Conservation (phyloP, 1,140 invertebrate species). For the Oppia nitens region DNA sequence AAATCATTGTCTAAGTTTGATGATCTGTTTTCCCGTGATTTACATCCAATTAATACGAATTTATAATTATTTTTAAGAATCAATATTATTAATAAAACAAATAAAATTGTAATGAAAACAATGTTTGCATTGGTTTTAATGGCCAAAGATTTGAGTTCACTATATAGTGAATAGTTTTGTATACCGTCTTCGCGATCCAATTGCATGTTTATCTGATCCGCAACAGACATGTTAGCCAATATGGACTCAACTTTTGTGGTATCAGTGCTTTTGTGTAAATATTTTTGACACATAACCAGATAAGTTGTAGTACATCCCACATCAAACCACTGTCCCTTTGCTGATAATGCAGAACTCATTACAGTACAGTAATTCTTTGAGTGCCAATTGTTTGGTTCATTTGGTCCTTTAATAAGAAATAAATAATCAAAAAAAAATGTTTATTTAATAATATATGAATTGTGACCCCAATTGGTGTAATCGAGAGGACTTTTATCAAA, state of each 20-base stretch:
- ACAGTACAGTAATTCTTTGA: constrained; percentile 13
- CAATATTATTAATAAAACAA: not conserved
- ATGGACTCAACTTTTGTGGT: not conserved
- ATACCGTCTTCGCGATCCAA: not conserved
- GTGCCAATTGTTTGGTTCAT: constrained; percentile 11
- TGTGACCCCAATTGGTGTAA: not conserved
- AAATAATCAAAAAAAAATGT: not conserved
- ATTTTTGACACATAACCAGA: constrained; percentile 9
- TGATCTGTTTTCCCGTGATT: no score
- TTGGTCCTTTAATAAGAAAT: constrained; percentile 3
- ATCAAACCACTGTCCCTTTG: constrained; percentile 3
- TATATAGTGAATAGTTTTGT: not conserved
- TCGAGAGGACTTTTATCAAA: not conserved
- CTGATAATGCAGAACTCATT: not conserved
- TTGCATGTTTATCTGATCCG: not conserved
- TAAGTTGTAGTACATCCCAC: not conserved
- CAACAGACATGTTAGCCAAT: not conserved
- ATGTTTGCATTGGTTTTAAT: not conserved
- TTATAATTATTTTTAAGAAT: not conserved
- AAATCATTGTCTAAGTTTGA: no score
- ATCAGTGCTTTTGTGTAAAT: not conserved
- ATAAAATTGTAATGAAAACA: not conserved
- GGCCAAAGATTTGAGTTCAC: not conserved
- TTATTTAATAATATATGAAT: not conserved
- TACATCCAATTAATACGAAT: not conserved